Percentiles rank a stretch among this genome's conserved stretches.
These are phyloP conservation scores for Alectura lathami DNA, from an alignment of 2,113 vertebrate genomes.

Conservation along the genomic window DNA sequence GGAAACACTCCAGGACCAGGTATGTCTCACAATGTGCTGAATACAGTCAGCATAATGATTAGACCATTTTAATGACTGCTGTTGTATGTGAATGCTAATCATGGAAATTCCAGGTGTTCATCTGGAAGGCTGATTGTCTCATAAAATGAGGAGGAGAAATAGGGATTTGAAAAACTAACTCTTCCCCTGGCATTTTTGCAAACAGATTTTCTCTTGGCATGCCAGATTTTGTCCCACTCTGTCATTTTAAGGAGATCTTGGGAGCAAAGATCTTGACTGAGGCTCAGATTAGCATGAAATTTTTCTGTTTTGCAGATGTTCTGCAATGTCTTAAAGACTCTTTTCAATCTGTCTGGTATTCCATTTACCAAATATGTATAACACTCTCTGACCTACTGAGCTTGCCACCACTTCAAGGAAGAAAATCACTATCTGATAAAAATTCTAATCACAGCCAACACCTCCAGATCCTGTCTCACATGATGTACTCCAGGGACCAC, in stretches of 20 bases:
- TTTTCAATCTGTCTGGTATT: not conserved
- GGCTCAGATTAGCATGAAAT: not conserved
- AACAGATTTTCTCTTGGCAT: not conserved
- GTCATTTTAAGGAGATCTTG: not conserved
- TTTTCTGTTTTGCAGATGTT: not conserved
- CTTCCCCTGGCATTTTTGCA: not conserved
- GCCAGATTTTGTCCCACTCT: not conserved
- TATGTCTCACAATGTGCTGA: not conserved
- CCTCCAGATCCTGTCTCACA: not conserved
- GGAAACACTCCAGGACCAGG: slow-evolving; percentile 27
- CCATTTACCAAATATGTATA: not conserved
- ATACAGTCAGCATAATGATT: slow-evolving; percentile 13
- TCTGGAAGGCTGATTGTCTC: not conserved
- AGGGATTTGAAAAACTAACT: not conserved
- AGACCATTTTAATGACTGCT: not conserved
- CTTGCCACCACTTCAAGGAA: not conserved
- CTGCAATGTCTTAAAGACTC: not conserved
- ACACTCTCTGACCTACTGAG: not conserved
- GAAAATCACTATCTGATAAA: not conserved
- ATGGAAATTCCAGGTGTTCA: not conserved
- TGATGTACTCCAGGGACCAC: not conserved
- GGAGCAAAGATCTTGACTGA: not conserved
- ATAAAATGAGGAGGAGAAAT: not conserved
- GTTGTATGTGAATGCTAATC: not conserved
- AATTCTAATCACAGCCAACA: not conserved